These are phyloP conservation scores for Melanostigma gelatinosum DNA, from an alignment of 2,113 vertebrate genomes.

Conservation along the genomic window DNA sequence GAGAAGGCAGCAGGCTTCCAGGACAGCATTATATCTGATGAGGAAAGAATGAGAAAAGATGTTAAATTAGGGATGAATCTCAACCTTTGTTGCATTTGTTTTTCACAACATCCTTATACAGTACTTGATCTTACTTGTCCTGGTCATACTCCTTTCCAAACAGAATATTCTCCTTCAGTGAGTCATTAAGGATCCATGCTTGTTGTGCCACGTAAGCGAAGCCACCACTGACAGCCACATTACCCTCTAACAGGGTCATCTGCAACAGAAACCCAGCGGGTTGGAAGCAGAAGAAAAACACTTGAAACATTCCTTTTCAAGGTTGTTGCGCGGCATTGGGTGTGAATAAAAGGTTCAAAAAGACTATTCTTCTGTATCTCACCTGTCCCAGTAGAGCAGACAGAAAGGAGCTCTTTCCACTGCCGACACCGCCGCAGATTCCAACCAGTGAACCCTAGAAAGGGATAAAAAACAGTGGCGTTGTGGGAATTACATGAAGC, in stretches of 20 bases:
- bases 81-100: not conserved
- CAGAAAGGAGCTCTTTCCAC: conserved; percentile 87
- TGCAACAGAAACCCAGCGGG: conserved; percentile 48
- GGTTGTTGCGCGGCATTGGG: not conserved
- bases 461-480: not conserved
- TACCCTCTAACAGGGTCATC: conserved; percentile 86
- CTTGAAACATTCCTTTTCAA: conserved; percentile 8
- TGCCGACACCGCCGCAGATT: conserved; percentile 86
- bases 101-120: not conserved
- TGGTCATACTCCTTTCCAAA: conserved; percentile 81
- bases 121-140: conserved; percentile 76
- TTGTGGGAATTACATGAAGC: not conserved
- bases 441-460: conserved; percentile 84
- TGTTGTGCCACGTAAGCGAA: conserved; percentile 86
- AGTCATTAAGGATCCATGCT: conserved; percentile 87
- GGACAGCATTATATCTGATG: conserved; percentile 79
- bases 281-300: conserved; percentile 14
- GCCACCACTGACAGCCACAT: conserved; percentile 77
- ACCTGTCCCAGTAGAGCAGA: conserved; percentile 88
- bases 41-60: not conserved
- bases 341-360: not conserved
- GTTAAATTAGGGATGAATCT: not conserved
- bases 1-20: conserved; percentile 85
- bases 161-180: conserved; percentile 85
- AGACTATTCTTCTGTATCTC: conserved; percentile 36